These are phyloP conservation scores for Rhinichthys klamathensis DNA, from an alignment of 2,113 vertebrate genomes.

Conservation along the genomic window DNA sequence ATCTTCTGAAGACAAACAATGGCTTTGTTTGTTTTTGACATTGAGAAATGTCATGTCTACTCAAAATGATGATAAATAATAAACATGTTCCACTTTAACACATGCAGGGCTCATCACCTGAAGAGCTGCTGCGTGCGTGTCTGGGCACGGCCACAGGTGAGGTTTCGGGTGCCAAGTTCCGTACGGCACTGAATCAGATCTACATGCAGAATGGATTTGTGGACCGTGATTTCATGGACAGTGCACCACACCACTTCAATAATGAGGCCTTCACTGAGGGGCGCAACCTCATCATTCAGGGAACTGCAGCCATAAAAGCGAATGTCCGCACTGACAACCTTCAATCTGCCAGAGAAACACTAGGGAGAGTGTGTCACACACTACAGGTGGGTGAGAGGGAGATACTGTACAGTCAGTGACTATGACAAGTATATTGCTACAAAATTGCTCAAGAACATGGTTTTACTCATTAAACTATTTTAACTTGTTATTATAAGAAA, in stretches of 20 bases:
- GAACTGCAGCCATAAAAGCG: conserved; percentile 63
- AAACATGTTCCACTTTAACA: not conserved
- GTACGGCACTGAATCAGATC: conserved; percentile 70
- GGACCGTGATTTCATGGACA: conserved; percentile 67
- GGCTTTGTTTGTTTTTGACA: too few relatives aligned
- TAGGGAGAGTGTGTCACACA: conserved; percentile 73
- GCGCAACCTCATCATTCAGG: conserved; percentile 64
- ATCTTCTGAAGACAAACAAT: not conserved
- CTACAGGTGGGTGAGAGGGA: conserved; percentile 68
- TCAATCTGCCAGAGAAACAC: conserved; percentile 69
- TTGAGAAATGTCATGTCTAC: not conserved
- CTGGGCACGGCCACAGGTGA: conserved; percentile 69
- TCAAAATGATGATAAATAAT: not conserved
- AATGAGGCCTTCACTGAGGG: conserved; percentile 71
- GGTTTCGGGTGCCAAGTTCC: conserved; percentile 73
- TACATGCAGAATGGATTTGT: conserved; percentile 69
- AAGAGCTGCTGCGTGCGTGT: conserved; percentile 72
- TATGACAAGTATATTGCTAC: not conserved
- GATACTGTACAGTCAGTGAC: not conserved
- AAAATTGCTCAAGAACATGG: not conserved
- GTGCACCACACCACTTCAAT: conserved; percentile 72
- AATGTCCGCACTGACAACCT: conserved; percentile 67
- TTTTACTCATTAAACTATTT: too few relatives aligned
- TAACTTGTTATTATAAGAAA: not conserved
- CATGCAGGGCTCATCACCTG: conserved; percentile 71